These are phyloP conservation scores for Neoniphon sammara DNA, from an alignment of 2,797 vertebrate genomes.

Conservation along the genomic window DNA sequence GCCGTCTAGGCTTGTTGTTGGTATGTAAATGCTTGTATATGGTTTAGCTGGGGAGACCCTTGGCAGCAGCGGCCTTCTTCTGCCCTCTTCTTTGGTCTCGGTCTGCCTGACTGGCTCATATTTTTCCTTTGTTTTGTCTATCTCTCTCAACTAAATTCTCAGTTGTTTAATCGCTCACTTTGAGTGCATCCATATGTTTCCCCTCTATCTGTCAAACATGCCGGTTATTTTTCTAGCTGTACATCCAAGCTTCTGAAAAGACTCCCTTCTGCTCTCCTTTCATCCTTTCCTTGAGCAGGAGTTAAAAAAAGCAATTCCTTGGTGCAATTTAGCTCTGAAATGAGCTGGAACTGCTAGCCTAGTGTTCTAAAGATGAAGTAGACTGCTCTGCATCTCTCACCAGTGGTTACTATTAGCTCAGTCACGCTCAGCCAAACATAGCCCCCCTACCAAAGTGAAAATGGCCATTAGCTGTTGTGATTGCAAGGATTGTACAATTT, in stretches of 20 bases:
- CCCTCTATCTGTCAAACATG: background rate
- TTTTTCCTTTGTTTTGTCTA: conserved; percentile 35
- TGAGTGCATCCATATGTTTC: conserved; percentile 1
- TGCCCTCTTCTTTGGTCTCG: conserved; percentile 19
- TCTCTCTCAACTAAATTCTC: background rate
- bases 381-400: conserved; percentile 18
- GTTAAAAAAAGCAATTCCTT: background rate
- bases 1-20: conserved; percentile 81
- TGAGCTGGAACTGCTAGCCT: conserved; percentile 45
- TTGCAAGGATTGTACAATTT: conserved; percentile 1
- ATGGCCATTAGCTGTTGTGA: background rate
- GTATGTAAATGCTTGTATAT: conserved; percentile 78
- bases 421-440: conserved; percentile 30
- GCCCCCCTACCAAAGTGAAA: conserved; percentile 5
- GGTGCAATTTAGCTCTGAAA: conserved; percentile 46
- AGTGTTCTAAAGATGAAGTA: conserved; percentile 37
- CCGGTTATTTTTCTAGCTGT: background rate
- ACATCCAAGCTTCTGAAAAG: background rate
- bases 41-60: conserved; percentile 38
- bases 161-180: background rate
- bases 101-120: conserved; percentile 32
- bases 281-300: background rate
- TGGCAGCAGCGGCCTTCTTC: conserved; percentile 29
- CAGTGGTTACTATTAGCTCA: conserved; percentile 28
- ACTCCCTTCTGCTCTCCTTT: conserved; percentile 9